Conservation (phyloP, 2,888 invertebrate genomes). For the Conops quadrifasciatus region DNA sequence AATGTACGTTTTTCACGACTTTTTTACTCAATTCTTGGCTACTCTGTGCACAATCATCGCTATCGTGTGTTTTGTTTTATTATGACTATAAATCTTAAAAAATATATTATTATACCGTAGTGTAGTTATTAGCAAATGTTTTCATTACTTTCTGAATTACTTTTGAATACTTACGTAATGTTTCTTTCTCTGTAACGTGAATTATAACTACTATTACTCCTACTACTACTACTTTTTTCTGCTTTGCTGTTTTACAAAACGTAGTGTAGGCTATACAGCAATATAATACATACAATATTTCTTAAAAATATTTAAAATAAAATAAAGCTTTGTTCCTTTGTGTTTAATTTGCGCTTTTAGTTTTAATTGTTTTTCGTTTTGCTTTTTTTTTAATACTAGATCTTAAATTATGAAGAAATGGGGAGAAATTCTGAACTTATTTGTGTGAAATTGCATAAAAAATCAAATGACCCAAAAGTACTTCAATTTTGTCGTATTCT, state of each 20-base stretch:
- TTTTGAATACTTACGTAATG: constrained; percentile 1
- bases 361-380: constrained; percentile 24
- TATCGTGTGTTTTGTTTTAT: constrained; percentile 1
- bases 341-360: constrained; percentile 49
- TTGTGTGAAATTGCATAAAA: no score
- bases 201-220: constrained; percentile 20
- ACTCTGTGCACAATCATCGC: no score
- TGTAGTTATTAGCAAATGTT: constrained; percentile 28
- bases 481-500: no score
- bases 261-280: neutral
- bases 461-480: no score
- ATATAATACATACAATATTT: constrained; percentile 20
- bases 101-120: constrained; percentile 1
- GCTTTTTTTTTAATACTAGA: neutral
- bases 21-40: constrained; percentile 18
- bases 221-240: constrained; percentile 9
- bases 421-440: no score
- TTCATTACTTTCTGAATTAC: constrained; percentile 30
- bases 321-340: constrained; percentile 62
- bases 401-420: no score
- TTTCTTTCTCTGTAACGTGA: constrained; percentile 29
- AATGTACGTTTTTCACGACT: no score
- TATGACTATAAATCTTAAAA: neutral
- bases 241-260: neutral
- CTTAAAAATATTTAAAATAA: constrained; percentile 42